Evolutionary conservation across 92 coral and sea anemone species (phyloP).

Genomic region (Muricea muricata): DNA sequence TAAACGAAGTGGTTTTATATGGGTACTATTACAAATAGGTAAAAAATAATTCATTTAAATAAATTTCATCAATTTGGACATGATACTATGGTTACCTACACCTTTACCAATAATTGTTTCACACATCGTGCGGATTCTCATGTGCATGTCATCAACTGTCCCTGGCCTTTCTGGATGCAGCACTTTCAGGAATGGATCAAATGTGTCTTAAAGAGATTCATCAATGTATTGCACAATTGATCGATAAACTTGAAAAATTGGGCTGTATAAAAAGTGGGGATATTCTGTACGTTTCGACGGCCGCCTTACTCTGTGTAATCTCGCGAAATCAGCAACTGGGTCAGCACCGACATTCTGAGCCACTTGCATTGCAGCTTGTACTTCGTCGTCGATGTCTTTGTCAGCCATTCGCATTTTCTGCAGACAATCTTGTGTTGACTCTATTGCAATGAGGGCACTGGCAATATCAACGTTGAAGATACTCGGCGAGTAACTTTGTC

Average conservation of each 20-base stretch:
- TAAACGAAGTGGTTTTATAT: too few species aligned
- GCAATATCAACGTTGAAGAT: conserved; percentile 30
- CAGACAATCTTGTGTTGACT: conserved; percentile 10
- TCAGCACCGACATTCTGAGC: conserved; percentile 29
- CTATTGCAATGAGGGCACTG: neutral
- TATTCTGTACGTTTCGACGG: neutral
- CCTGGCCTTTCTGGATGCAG: conserved; percentile 19
- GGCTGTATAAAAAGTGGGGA: conserved; percentile 7
- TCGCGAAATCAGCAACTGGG: conserved; percentile 20
- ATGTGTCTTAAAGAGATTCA: conserved; percentile 24
- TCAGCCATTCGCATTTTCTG: conserved; percentile 33
- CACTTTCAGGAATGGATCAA: conserved; percentile 20
- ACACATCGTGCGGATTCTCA: too few species aligned
- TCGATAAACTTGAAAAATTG: conserved; percentile 34
- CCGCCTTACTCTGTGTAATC: conserved; percentile 27
- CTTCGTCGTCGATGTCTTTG: conserved; percentile 32
- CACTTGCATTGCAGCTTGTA: conserved; percentile 27
- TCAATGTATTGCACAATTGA: conserved; percentile 25
- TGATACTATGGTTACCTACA: too few species aligned
- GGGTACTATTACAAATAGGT: too few species aligned
- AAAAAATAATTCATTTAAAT: too few species aligned
- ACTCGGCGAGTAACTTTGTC: conserved; percentile 17
- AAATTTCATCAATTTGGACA: too few species aligned
- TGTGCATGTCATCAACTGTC: conserved; percentile 16
- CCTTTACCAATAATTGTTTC: too few species aligned